Evolutionary conservation across 2,888 invertebrate genomes (phyloP), one percentile per base, ranked within the genome.

Genomic region (Patella caerulea): DNA sequence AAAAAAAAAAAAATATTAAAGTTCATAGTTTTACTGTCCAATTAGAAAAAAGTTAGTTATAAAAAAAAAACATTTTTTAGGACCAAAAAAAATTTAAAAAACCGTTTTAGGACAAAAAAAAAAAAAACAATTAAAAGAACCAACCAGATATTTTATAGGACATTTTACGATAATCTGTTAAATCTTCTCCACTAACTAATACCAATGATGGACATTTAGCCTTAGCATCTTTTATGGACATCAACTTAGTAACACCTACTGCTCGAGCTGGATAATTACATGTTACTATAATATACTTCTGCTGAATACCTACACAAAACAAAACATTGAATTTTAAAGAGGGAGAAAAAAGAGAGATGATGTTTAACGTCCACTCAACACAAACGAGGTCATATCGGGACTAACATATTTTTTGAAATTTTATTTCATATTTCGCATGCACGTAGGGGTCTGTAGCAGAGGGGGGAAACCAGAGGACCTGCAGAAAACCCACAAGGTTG

Each of bases 201-300:
- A 95, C 94, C 83, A 97, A 92, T 82, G 94, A 93, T 9, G 96
- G 96, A 89, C 96, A 96, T 73, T 94, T 89, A 85, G 94, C 93
- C 83, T 94, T 91, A 0, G 96, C 96, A 84, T 96, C 96, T n/a
- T 93, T 91, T 14, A 96, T 92, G 4, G 94, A 92, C 95, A 96
- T 96, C 85, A 95, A 94, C 91, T 97, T 97, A 83, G 94, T 93
- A 74, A 96, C 93, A 34, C 96, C 96, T 87, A 92, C 94, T 84
- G 94, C 94, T 82, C 96, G 93, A 9, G 96, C 96, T 81, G 94
- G 92, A 90, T 97, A 96, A 92, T 97, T 97, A 88, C 95, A 95
- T 12, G 96, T 97, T 71, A 96, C 96, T 12, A 97, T 94, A 79
- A 95, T 93, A 91, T 95, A 95, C 90, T 96, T 96, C 92, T 97